Conservation (phyloP, 2,888 invertebrate species). For the Oscheius sp. region DNA sequence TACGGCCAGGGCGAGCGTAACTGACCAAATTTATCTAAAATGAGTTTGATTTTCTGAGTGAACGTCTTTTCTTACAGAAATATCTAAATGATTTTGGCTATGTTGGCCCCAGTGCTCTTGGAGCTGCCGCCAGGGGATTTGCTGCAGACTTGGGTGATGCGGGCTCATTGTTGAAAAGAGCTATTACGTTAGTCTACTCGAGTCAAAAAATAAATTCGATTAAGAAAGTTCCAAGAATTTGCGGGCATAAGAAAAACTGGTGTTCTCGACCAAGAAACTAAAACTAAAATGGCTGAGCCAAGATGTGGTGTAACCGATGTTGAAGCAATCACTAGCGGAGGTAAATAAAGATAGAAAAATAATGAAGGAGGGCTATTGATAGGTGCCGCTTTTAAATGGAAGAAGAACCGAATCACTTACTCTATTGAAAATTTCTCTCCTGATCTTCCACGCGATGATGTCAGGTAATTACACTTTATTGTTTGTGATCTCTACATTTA, state of each 20-base stretch:
- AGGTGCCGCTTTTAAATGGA: constrained; percentile 67
- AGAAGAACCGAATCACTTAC: constrained; percentile 63
- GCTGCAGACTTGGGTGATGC: constrained; percentile 54
- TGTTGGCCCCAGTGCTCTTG: constrained; percentile 52
- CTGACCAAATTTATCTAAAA: background rate
- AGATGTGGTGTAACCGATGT: constrained; percentile 68
- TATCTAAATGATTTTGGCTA: constrained; percentile 68
- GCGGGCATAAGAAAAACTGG: constrained; percentile 64
- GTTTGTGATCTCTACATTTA: background rate
- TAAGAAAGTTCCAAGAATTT: constrained; percentile 69
- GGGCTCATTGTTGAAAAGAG: constrained; percentile 46
- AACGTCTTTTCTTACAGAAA: constrained; percentile 52
- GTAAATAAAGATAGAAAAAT: too few relatives aligned
- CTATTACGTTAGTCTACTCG: constrained; percentile 42
- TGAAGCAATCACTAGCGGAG: constrained; percentile 40
- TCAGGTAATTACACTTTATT: constrained; percentile 39
- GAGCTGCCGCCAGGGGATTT: constrained; percentile 44
- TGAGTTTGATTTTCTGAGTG: constrained; percentile 7
- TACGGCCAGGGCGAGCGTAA: too few relatives aligned
- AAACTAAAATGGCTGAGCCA: constrained; percentile 66
- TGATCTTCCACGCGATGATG: constrained; percentile 60
- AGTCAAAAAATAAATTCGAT: constrained; percentile 18
- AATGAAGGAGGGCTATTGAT: background rate
- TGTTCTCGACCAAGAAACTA: constrained; percentile 60
- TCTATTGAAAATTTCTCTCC: constrained; percentile 64